Evolutionary conservation across 2,888 invertebrate species (phyloP).

Genomic region (Diarsia mendica): DNA sequence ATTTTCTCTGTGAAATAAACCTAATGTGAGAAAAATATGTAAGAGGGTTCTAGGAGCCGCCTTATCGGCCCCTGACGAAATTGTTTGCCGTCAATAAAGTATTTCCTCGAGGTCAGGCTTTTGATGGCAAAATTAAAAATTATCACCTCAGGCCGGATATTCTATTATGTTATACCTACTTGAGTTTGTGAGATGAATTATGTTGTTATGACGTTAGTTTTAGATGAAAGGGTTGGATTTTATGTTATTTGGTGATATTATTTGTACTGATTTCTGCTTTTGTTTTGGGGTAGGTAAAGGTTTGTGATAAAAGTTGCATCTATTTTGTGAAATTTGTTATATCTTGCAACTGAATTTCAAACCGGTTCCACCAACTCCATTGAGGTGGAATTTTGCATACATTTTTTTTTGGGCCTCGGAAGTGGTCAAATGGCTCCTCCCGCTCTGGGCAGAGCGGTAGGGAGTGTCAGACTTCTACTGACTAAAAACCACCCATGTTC

Average conservation of each 20-base stretch:
- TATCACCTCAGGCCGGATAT: constrained; percentile 32
- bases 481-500: no score
- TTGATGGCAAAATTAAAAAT: constrained; percentile 62
- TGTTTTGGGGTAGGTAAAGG: neutral
- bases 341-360: neutral
- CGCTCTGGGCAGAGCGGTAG: no score
- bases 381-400: no score
- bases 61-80: constrained; percentile 59
- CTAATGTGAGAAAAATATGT: constrained; percentile 47
- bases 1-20: neutral
- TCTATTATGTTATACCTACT: constrained; percentile 25
- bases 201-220: constrained; percentile 6
- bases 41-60: constrained; percentile 29
- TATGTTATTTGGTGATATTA: neutral
- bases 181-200: constrained; percentile 19
- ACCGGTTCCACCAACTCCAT: no score
- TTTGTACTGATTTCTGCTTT: neutral
- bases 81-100: constrained; percentile 62
- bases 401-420: no score
- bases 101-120: constrained; percentile 52
- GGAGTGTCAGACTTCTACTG: no score
- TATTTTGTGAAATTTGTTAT: neutral
- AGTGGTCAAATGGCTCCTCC: no score
- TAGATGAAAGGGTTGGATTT: neutral
- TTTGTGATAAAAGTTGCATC: neutral